These are phyloP conservation scores for Gallirallus australis DNA, from an alignment of 2,797 vertebrate genomes.

Conservation along the genomic window DNA sequence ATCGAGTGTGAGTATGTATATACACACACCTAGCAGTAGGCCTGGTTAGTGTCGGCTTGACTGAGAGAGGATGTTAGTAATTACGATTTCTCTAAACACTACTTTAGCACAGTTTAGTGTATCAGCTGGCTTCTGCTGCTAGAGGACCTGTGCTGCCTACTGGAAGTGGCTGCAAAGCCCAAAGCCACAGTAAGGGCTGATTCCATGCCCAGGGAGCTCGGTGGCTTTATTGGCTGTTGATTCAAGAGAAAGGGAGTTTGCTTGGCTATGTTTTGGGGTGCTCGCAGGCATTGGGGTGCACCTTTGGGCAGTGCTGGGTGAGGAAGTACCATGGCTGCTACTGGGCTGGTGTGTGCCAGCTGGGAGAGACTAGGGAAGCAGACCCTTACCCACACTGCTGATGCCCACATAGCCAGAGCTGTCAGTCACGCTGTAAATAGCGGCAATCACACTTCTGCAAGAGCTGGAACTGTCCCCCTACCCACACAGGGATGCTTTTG, in stretches of 20 bases:
- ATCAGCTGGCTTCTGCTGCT: constrained; percentile 84
- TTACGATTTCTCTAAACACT: constrained; percentile 92
- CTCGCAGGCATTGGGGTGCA: rapidly evolving
- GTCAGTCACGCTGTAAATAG: not conserved
- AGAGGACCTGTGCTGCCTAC: constrained; percentile 59
- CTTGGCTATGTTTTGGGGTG: not conserved
- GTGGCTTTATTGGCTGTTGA: not conserved
- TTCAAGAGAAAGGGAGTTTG: not conserved
- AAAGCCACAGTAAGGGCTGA: not conserved
- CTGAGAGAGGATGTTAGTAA: constrained; percentile 91
- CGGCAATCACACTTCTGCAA: not conserved
- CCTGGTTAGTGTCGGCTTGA: constrained; percentile 88
- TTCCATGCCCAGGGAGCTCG: not conserved
- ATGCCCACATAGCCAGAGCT: not conserved
- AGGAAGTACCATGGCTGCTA: not conserved
- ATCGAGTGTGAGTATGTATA: constrained; percentile 56
- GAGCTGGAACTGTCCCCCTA: not conserved
- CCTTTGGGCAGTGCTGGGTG: not conserved
- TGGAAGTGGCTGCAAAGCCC: not conserved
- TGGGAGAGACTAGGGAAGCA: not conserved
- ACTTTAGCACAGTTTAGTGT: constrained; percentile 87
- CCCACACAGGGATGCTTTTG: not conserved
- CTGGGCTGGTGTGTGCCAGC: not conserved
- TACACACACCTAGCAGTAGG: constrained; percentile 68
- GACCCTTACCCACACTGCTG: rapidly evolving